Base-by-base conservation (phyloP, 2,888 invertebrate species). In the Zygogramma bicolorata region DNA sequence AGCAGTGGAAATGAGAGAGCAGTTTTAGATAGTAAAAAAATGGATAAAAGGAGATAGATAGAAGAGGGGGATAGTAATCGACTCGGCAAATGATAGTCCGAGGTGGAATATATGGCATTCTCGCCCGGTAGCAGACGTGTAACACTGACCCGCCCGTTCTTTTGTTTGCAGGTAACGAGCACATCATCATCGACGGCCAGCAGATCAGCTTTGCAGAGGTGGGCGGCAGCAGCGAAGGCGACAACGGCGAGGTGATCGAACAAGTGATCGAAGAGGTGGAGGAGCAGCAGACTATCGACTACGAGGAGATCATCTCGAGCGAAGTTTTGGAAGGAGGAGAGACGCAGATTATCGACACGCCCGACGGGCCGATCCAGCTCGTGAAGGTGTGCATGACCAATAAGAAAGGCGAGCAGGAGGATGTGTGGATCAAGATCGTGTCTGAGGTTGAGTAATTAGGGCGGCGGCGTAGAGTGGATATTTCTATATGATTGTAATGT, bases 341-440 rank as follows among this genome's bases (percentile, higher is more conserved):
- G 69, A 86, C 86, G 2, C 87, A 87, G 77, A 85, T 87, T n/a
- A 85, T 87, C 20, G 85, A 87, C 46, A 87, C 87, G 4, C 83
- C 85, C 2, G 85, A 86, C n/a, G 87, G 87, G 77, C 75, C 86
- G 8, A 78, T 87, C 13, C 87, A 87, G 67, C 80, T 87, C 15
- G 86, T 88, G 0, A 85, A 87, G 73, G 87, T 88, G 10, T 80
- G 85, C 57, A 86, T 88, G 67, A 86, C 87, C 0, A 86, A 86
- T 68, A 86, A 85, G 53, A 82, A 86, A 58, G 87, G 87, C 0
- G 87, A 86, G 70, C 86, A 87, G 65, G 86, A 87, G 74, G 87
- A 87, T 61, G 86, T 87, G 0, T 88, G 88, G 88, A 85, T 88
- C 53, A 87, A 87, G 77, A 85, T 87, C 63, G 84, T 87, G 49